phyloP scores from a whole-genome alignment of 2,888 invertebrate genomes.

The Cyaniris semiargus region DNA sequence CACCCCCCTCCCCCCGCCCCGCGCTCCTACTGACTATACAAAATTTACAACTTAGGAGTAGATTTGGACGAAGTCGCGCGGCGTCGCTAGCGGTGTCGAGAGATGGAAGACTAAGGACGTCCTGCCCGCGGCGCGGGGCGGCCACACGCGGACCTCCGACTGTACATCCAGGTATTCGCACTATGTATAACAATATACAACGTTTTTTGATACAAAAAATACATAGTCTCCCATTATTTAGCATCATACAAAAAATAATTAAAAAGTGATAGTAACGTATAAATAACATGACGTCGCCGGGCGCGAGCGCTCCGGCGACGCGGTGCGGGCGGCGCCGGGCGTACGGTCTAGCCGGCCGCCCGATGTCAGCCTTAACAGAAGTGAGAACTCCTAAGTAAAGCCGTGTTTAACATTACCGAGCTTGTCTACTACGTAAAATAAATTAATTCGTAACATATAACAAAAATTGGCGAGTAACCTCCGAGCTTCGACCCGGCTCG shows the following conservation, averaged over 20 bases:
- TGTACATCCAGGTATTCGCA: constrained; percentile 33
- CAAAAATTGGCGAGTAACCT: background rate
- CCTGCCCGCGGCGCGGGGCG: constrained; percentile 47
- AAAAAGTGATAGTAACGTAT: constrained; percentile 32
- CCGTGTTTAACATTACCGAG: background rate
- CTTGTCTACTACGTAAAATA: background rate
- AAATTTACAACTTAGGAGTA: constrained; percentile 62
- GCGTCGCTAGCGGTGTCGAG: constrained; percentile 47
- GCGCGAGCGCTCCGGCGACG: constrained; percentile 11
- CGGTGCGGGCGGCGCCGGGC: constrained; percentile 24
- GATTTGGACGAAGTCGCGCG: constrained; percentile 65
- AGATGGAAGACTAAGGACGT: constrained; percentile 66
- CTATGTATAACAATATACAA: constrained; percentile 36
- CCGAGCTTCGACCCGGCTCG: background rate
- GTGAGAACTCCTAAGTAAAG: background rate
- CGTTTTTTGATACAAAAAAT: constrained; percentile 36
- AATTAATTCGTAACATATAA: constrained; percentile 5
- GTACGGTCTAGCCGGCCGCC: background rate
- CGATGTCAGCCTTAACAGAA: background rate
- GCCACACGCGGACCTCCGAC: constrained; percentile 40
- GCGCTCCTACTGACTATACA: constrained; percentile 49
- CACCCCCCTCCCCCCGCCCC: constrained; percentile 39
- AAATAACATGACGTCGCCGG: constrained; percentile 31
- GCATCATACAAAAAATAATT: constrained; percentile 32
- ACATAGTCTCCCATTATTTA: constrained; percentile 35